Conservation (phyloP, 30 jellyfish, hydroid and myxozoan species). For the Euphysa ruthae region DNA sequence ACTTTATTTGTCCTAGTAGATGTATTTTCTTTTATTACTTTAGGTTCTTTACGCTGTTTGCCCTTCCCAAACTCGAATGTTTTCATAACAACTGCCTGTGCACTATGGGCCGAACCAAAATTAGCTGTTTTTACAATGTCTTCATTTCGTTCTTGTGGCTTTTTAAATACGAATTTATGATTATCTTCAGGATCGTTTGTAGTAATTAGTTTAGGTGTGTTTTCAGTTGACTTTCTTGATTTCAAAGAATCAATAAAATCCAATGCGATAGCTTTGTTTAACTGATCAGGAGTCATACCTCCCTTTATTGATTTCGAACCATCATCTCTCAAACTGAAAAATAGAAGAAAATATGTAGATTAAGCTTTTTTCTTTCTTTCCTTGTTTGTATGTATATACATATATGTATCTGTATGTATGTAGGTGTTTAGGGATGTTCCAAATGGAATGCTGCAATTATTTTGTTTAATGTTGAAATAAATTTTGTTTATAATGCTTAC, state of each 20-base stretch:
- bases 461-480: no score
- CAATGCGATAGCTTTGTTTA: slow-evolving; percentile 7
- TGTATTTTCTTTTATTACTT: no score
- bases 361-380: no score
- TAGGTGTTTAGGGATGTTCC: no score
- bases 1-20: no score
- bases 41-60: no score
- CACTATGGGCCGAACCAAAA: background rate
- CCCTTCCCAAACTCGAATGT: slow-evolving; percentile 4
- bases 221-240: background rate
- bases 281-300: slow-evolving; percentile 16
- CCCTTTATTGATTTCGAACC: background rate
- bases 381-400: no score
- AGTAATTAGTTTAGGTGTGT: background rate
- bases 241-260: slow-evolving; percentile 9
- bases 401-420: no score
- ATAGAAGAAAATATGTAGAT: background rate
- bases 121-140: background rate
- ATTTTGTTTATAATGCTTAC: no score
- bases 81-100: background rate
- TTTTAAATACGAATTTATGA: background rate
- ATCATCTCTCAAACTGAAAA: slow-evolving; percentile 19
- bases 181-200: background rate
- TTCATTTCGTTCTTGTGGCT: background rate
- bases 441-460: no score